Evolutionary conservation across 2,888 invertebrate species (phyloP).

Genomic region (Scrobipalpa costella): DNA sequence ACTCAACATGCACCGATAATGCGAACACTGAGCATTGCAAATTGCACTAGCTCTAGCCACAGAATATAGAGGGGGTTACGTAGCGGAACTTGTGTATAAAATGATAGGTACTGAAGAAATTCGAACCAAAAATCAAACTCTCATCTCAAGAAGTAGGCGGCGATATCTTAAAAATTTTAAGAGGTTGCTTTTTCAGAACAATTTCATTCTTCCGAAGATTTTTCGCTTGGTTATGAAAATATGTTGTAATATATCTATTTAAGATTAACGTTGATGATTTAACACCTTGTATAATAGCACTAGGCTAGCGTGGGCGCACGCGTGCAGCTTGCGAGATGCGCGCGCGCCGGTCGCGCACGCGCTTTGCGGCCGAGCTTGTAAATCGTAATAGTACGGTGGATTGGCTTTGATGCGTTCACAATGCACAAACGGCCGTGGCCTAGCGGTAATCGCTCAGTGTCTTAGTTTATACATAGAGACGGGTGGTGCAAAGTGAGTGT

Average conservation of each 20-base stretch:
- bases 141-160: too few species aligned
- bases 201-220: too few species aligned
- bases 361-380: neutral
- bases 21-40: conserved; percentile 4
- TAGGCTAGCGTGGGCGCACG: neutral
- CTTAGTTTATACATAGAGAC: neutral
- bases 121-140: neutral
- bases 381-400: conserved; percentile 14
- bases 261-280: too few species aligned
- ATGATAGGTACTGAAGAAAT: neutral
- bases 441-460: neutral
- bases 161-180: too few species aligned
- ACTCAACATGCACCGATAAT: conserved; percentile 30
- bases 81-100: neutral
- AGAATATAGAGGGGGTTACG: neutral
- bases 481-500: neutral
- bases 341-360: conserved; percentile 18
- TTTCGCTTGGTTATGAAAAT: too few species aligned
- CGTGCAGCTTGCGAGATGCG: conserved; percentile 9
- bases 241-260: too few species aligned
- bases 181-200: too few species aligned
- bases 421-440: neutral
- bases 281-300: neutral
- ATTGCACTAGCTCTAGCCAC: neutral
- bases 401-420: neutral